Percentiles rank a stretch among this genome's conserved stretches.
These are phyloP conservation scores for Danio tinwini DNA, from an alignment of 2,797 vertebrate genomes.

Conservation along the genomic window DNA sequence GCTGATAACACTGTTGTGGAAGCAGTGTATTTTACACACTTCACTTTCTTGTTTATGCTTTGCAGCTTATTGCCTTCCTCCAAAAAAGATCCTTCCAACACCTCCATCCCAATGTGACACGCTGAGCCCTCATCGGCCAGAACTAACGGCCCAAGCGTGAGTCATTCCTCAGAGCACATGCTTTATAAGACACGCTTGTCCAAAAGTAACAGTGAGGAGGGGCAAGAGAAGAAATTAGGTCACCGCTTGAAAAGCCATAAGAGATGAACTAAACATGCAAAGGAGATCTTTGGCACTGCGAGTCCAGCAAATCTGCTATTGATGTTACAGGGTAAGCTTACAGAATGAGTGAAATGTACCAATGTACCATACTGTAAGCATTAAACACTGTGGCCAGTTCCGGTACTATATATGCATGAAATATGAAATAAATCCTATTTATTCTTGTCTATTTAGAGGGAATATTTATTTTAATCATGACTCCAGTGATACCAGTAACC, in stretches of 20 bases:
- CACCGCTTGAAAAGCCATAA: constrained; percentile 19
- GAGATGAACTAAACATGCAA: constrained; percentile 1
- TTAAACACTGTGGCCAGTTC: too few species aligned
- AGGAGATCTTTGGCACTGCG: neutral
- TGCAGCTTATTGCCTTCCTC: neutral
- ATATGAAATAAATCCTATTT: too few species aligned
- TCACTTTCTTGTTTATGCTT: neutral
- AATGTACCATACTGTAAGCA: too few species aligned
- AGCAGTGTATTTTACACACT: neutral
- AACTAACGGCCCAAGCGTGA: constrained; percentile 1
- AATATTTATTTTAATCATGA: too few species aligned
- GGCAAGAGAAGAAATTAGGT: constrained; percentile 23
- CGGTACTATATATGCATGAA: too few species aligned
- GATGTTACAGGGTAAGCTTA: too few species aligned
- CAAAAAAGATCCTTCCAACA: neutral
- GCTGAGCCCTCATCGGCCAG: constrained; percentile 7
- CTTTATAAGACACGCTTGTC: constrained; percentile 14
- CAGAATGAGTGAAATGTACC: too few species aligned
- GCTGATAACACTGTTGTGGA: neutral
- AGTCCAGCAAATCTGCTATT: neutral
- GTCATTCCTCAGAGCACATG: constrained; percentile 14
- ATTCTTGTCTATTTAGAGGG: too few species aligned
- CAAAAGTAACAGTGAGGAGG: constrained; percentile 20
- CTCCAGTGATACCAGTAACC: too few species aligned
- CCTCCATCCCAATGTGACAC: constrained; percentile 8